Percentiles rank a stretch among this genome's conserved stretches.
Evolutionary conservation across 1,140 invertebrate species (phyloP).

Genomic region (Trichogramma pretiosum): DNA sequence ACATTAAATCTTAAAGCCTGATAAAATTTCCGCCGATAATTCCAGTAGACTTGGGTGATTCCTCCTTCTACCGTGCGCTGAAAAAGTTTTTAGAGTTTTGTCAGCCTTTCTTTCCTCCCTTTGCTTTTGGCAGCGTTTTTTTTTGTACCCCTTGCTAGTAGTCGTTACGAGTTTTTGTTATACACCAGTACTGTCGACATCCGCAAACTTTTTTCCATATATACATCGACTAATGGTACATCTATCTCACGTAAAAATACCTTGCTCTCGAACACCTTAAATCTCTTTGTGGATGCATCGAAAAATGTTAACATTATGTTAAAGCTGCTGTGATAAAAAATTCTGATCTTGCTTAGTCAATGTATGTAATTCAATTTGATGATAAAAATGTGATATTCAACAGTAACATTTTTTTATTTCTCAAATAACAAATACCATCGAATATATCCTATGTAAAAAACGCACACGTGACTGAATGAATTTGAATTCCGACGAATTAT

Average conservation of each 20-base stretch:
- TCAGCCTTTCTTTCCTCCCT: neutral
- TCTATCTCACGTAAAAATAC: neutral
- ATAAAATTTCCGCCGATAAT: slow-evolving; percentile 28
- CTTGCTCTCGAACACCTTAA: no score
- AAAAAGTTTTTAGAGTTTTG: slow-evolving; percentile 21
- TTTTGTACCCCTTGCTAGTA: neutral
- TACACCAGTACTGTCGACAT: no score
- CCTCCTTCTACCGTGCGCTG: slow-evolving; percentile 10
- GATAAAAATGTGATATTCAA: no score
- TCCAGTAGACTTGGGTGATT: slow-evolving; percentile 24
- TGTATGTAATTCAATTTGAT: no score
- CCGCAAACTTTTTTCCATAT: no score
- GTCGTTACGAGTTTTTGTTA: neutral
- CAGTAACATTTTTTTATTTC: no score
- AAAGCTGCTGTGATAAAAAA: no score
- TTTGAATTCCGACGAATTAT: slow-evolving; percentile 11
- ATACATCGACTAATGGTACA: neutral
- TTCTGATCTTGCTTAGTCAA: no score
- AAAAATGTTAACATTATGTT: no score
- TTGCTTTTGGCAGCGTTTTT: neutral
- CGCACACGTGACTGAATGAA: neutral
- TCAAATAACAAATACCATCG: no score
- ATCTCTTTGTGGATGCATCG: no score
- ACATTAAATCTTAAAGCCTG: slow-evolving; percentile 26
- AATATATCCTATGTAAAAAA: no score